Percentiles rank a stretch among this genome's conserved stretches.
Evolutionary conservation across 2,888 invertebrate genomes (phyloP).

Genomic region (Malthinus seriepunctatus): DNA sequence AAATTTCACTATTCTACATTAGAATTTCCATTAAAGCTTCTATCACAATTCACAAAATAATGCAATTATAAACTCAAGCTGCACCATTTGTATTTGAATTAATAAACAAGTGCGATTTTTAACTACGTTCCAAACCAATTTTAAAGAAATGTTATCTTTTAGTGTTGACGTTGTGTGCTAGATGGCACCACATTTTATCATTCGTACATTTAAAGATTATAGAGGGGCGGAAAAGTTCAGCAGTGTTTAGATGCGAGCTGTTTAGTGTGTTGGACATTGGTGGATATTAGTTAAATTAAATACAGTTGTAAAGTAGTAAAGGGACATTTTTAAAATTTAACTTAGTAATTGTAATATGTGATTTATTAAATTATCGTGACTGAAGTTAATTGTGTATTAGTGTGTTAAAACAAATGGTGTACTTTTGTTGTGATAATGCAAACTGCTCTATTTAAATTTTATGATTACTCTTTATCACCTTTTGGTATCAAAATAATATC

Average conservation of each 20-base stretch:
- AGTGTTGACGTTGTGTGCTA: neutral
- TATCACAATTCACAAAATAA: too few relatives aligned
- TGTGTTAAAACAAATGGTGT: slow-evolving; percentile 9
- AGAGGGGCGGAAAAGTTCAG: slow-evolving; percentile 14
- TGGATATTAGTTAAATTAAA: slow-evolving; percentile 4
- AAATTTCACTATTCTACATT: too few relatives aligned
- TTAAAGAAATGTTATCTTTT: neutral
- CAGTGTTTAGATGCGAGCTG: slow-evolving; percentile 14
- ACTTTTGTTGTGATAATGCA: slow-evolving; percentile 17
- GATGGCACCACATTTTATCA: neutral
- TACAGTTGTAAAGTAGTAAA: neutral
- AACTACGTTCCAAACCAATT: too few relatives aligned
- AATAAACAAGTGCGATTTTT: too few relatives aligned
- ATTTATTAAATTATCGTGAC: neutral
- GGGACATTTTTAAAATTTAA: too few relatives aligned
- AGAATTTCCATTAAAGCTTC: too few relatives aligned
- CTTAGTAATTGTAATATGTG: neutral
- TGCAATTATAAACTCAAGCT: too few relatives aligned
- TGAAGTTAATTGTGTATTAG: neutral
- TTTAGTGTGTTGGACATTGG: slow-evolving; percentile 13
- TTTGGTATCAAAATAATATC: neutral
- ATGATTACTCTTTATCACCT: slow-evolving; percentile 1
- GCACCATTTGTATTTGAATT: too few relatives aligned
- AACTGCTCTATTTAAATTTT: slow-evolving; percentile 9
- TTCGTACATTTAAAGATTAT: slow-evolving; percentile 4